Base-by-base conservation (phyloP, 2,113 vertebrate genomes). In the Chionodraco myersi region DNA sequence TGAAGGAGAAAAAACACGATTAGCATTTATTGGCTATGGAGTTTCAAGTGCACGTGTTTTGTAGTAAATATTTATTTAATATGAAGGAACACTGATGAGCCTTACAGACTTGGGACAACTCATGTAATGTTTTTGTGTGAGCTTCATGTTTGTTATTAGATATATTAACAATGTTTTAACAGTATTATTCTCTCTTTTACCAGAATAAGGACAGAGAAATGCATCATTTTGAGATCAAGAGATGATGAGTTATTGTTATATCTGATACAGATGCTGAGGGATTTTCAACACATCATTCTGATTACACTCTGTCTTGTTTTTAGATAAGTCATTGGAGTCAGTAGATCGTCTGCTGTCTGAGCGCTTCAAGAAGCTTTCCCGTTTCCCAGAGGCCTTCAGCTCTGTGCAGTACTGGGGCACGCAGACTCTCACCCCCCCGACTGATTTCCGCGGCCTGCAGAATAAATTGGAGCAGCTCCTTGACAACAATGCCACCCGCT, bases 341-440 rank as follows among this genome's bases (percentile, higher is more conserved):
- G 95, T 97, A 0, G 97, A 98, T 87, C 96, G 97, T 82, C 94
- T 98, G 85, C 95, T 98, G 80, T 94, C 96, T 90, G 96, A 98
- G 83, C 95, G 97, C 34, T 98, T 98, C 89, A 95, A 95, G 90
- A 97, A 96, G 91, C 92, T 98, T 57, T 96, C 95, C 61, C 96
- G 97, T 81, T 97, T 97, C 86, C 97, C 97, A 1, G 97, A 98
- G 90, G 97, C 97, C 87, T 98, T 98, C 91, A 98, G 97, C 82
- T 97, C 97, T 49, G 96, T 98, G 77, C 96, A 97, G 84, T 98
- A 98, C 91, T 96, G 96, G 90, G 97, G 97, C 87, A 98, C 97
- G 0, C 96, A 97, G 89, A 98, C 97, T 14, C 96, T 97, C 63
- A 97, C 92, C 79, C 97, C 97, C 26, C 97, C 97, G 36, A 98